Percentiles rank a stretch among this genome's conserved stretches.
Evolutionary conservation across 2,113 vertebrate genomes (phyloP).

Genomic region (Trinectes maculatus): DNA sequence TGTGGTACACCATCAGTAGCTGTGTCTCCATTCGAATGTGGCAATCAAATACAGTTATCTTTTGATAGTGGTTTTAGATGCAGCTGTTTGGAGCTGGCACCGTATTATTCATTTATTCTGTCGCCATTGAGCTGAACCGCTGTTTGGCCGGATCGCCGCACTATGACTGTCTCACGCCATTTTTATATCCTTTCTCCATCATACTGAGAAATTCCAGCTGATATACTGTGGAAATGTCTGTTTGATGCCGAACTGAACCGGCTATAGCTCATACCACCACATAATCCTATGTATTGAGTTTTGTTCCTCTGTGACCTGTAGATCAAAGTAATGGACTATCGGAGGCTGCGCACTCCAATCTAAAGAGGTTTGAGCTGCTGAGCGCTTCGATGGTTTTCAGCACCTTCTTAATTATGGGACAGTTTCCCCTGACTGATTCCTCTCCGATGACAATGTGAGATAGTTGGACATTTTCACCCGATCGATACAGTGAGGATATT

Average conservation of each 20-base stretch:
- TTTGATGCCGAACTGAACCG: slow-evolving; percentile 53
- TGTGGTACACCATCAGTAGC: slow-evolving; percentile 32
- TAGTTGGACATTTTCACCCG: slow-evolving; percentile 60
- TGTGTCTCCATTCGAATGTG: slow-evolving; percentile 54
- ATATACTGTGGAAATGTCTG: slow-evolving; percentile 67
- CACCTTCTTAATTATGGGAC: slow-evolving; percentile 72
- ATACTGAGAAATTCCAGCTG: slow-evolving; percentile 59
- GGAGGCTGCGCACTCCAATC: slow-evolving; percentile 60
- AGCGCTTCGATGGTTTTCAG: slow-evolving; percentile 71
- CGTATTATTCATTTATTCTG: slow-evolving; percentile 68
- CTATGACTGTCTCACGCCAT: slow-evolving; percentile 68
- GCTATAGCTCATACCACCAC: slow-evolving; percentile 67
- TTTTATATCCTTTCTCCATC: slow-evolving; percentile 61
- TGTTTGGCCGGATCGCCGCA: slow-evolving; percentile 60
- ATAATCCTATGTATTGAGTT: slow-evolving; percentile 68
- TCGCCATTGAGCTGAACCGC: slow-evolving; percentile 50
- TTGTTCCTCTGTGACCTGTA: slow-evolving; percentile 74
- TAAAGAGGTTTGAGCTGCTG: slow-evolving; percentile 53
- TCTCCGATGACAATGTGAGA: slow-evolving; percentile 38
- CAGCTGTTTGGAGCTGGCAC: slow-evolving; percentile 53
- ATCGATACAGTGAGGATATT: slow-evolving; percentile 67
- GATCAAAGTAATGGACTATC: slow-evolving; percentile 78
- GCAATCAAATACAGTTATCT: slow-evolving; percentile 52
- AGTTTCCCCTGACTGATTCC: slow-evolving; percentile 64
- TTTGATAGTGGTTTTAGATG: slow-evolving; percentile 64